A percentile compares a stretch with the other conserved stretches of the same genome.
Conservation (phyloP, 1,140 invertebrate genomes). For the Bombus balteatus region DNA sequence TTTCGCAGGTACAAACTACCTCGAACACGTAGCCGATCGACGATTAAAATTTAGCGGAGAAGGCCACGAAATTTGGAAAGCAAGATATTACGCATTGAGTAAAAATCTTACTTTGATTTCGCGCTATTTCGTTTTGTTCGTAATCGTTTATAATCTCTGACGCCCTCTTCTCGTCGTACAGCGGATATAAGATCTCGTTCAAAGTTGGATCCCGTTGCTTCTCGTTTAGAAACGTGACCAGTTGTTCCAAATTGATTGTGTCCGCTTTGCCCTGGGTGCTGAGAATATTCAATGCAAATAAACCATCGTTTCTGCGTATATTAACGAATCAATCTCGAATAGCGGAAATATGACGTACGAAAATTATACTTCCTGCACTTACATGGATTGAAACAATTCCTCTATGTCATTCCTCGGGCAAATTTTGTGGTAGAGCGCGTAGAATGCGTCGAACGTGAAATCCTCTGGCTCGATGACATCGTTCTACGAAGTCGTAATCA, state of each 20-base stretch:
- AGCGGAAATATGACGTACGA: not conserved
- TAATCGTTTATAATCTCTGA: conserved; percentile 97
- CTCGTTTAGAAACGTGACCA: conserved; percentile 98
- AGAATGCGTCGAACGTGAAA: conserved; percentile 99
- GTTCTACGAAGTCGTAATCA: conserved; percentile 83
- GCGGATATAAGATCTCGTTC: conserved; percentile 99
- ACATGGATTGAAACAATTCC: conserved; percentile 98
- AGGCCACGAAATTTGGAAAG: not conserved
- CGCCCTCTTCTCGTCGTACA: conserved; percentile 97
- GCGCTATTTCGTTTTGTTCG: conserved; percentile 93
- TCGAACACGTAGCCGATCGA: not conserved
- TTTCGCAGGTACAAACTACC: conserved; percentile 49
- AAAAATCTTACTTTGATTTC: conserved; percentile 87
- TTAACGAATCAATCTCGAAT: not conserved
- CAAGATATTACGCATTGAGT: not conserved
- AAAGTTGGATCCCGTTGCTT: conserved; percentile 98
- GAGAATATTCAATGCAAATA: conserved; percentile 61
- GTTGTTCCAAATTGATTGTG: conserved; percentile 92
- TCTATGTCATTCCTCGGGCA: conserved; percentile 99
- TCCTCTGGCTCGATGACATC: conserved; percentile 97
- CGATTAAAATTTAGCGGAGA: no score
- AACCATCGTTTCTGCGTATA: conserved; percentile 10
- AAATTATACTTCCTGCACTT: conserved; percentile 81
- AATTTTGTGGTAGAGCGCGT: conserved; percentile 98
- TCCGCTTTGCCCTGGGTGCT: conserved; percentile 96